phyloP scores from a whole-genome alignment of 2,888 invertebrate genomes.

The Clepsis dumicolana region DNA sequence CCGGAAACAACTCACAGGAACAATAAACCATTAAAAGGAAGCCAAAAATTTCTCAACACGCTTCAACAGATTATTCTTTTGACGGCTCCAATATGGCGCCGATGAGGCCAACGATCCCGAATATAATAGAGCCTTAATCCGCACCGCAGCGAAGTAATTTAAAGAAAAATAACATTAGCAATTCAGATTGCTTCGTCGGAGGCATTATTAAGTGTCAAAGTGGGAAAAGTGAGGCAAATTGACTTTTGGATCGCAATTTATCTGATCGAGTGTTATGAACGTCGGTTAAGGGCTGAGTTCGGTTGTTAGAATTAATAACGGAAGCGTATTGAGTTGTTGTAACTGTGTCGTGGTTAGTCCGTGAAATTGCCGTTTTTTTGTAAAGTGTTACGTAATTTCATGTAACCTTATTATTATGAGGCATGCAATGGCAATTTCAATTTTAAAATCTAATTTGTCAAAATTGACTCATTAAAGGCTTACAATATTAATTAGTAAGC shows the following conservation, averaged over 20 bases:
- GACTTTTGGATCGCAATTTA: constrained; percentile 38
- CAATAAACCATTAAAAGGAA: constrained; percentile 2
- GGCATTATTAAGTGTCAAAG: constrained; percentile 82
- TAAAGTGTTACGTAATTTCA: too few species aligned
- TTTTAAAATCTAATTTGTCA: too few species aligned
- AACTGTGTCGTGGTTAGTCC: not conserved
- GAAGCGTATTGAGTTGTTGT: not conserved
- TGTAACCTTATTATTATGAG: too few species aligned
- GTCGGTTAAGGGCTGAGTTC: not conserved
- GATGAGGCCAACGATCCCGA: constrained; percentile 74
- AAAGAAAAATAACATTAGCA: constrained; percentile 85
- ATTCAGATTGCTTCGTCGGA: constrained; percentile 79
- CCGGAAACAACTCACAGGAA: not conserved
- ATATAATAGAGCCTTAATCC: constrained; percentile 79
- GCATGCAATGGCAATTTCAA: too few species aligned
- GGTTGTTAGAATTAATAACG: not conserved
- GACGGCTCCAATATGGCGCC: constrained; percentile 58
- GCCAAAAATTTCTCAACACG: constrained; percentile 45
- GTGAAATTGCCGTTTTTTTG: not conserved
- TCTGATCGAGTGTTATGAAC: constrained; percentile 34
- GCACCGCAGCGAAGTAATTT: constrained; percentile 75
- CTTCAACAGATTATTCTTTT: constrained; percentile 46
- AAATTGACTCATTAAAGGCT: too few species aligned
- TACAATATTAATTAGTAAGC: too few species aligned
- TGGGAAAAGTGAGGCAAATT: constrained; percentile 62